These are phyloP conservation scores for Tethea ocularis DNA, from an alignment of 2,888 invertebrate genomes.

Conservation along the genomic window DNA sequence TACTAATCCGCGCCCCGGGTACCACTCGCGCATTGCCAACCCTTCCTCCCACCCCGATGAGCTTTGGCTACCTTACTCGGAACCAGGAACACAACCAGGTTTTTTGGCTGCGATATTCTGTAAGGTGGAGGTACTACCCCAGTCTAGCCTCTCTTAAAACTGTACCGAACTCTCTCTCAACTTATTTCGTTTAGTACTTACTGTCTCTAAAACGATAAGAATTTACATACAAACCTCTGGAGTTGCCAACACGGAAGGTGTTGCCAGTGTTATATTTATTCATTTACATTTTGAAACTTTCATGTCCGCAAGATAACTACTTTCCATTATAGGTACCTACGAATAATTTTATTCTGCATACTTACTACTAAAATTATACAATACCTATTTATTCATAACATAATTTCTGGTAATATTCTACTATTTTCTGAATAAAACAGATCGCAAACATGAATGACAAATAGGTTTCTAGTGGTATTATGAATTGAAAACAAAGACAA, in stretches of 20 bases:
- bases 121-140: too few relatives aligned
- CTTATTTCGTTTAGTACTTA: too few relatives aligned
- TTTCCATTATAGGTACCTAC: not conserved
- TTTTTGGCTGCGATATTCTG: too few relatives aligned
- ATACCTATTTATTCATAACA: not conserved
- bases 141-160: too few relatives aligned
- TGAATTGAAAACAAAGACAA: too few relatives aligned
- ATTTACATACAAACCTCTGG: constrained; percentile 1
- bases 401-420: not conserved
- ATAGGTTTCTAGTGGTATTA: not conserved
- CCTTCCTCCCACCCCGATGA: too few relatives aligned
- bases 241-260: not conserved
- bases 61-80: too few relatives aligned
- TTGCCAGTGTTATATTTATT: not conserved
- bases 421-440: not conserved
- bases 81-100: too few relatives aligned
- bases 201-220: not conserved
- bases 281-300: not conserved
- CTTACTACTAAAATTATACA: not conserved
- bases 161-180: too few relatives aligned
- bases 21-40: too few relatives aligned
- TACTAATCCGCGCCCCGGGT: too few relatives aligned
- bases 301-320: not conserved
- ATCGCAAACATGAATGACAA: not conserved
- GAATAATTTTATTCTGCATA: not conserved